These are phyloP conservation scores for Drosophila carrolli DNA, from an alignment of 1,140 invertebrate genomes.

Conservation along the genomic window DNA sequence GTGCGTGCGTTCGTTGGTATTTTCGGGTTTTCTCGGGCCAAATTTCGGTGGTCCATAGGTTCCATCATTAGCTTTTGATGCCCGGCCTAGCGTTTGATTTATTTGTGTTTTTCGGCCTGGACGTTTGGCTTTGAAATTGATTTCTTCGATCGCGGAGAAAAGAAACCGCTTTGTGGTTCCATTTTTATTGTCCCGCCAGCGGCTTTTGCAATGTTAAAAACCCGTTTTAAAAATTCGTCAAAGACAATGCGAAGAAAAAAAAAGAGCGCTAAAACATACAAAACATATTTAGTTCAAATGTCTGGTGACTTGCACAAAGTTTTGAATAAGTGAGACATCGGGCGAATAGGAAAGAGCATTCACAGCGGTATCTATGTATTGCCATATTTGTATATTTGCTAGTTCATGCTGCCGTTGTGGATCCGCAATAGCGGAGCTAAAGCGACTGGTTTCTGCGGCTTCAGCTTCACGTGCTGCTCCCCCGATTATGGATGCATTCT, in stretches of 20 bases:
- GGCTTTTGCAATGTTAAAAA: constrained; percentile 68
- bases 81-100: constrained; percentile 32
- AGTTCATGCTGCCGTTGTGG: constrained; percentile 24
- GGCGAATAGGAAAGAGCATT: constrained; percentile 18
- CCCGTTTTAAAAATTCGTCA: constrained; percentile 53
- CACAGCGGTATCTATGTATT: constrained; percentile 8
- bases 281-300: constrained; percentile 71
- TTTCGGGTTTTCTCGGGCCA: constrained; percentile 16
- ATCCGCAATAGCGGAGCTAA: constrained; percentile 35
- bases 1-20: constrained; percentile 13
- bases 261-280: constrained; percentile 46
- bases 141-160: constrained; percentile 45
- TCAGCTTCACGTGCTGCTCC: constrained; percentile 37
- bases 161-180: constrained; percentile 51
- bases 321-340: constrained; percentile 67
- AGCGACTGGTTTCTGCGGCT: constrained; percentile 52
- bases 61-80: constrained; percentile 30
- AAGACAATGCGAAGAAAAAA: constrained; percentile 43
- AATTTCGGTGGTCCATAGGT: not conserved
- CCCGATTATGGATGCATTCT: constrained; percentile 59
- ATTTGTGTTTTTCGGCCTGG: constrained; percentile 27
- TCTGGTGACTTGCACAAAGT: constrained; percentile 70
- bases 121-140: constrained; percentile 54
- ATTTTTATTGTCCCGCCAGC: constrained; percentile 60
- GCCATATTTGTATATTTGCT: constrained; percentile 23